phyloP scores from a whole-genome alignment of 2,113 vertebrate species.

The Delphinus delphis region DNA sequence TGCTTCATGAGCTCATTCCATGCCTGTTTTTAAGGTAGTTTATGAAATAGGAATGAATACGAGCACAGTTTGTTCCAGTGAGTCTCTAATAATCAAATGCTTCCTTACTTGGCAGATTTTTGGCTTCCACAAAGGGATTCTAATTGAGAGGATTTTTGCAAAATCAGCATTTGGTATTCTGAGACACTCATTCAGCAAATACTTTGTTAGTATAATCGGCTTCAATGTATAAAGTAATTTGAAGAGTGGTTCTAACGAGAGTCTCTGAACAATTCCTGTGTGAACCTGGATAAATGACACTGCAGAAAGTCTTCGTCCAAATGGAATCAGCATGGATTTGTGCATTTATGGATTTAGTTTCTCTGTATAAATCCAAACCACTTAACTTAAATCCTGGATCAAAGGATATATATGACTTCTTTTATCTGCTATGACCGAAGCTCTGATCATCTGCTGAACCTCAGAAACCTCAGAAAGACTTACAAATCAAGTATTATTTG shows the following conservation, averaged over 20 bases:
- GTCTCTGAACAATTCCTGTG: neutral
- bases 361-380: neutral
- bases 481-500: neutral
- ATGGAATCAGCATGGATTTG: neutral
- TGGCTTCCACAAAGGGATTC: constrained; percentile 1
- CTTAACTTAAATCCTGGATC: neutral
- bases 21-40: constrained; percentile 37
- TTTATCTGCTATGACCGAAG: neutral
- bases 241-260: constrained; percentile 20
- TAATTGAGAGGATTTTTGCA: constrained; percentile 25
- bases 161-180: constrained; percentile 42
- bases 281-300: neutral
- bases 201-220: neutral
- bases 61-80: constrained; percentile 36
- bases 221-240: neutral
- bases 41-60: constrained; percentile 12
- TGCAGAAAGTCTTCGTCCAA: neutral
- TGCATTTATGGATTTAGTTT: neutral
- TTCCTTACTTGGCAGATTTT: constrained; percentile 42
- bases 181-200: neutral
- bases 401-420: neutral
- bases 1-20: neutral
- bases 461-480: neutral
- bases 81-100: constrained; percentile 17
- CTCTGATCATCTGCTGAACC: neutral